Evolutionary conservation across 2,113 vertebrate genomes (phyloP).

Genomic region (Nerophis ophidion): DNA sequence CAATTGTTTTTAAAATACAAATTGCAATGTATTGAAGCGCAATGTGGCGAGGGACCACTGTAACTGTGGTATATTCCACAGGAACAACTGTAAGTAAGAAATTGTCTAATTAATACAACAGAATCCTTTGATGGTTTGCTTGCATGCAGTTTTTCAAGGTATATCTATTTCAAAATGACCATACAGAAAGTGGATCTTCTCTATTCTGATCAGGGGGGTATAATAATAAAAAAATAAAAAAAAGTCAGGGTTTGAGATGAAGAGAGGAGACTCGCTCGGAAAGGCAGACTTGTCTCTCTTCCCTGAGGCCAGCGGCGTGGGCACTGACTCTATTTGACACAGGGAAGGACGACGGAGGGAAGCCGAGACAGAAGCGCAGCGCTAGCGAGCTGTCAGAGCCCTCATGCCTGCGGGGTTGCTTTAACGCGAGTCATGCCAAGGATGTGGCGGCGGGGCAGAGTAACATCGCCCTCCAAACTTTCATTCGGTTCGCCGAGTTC

Average conservation of each 20-base stretch:
- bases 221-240: background rate
- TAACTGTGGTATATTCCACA: too few relatives aligned
- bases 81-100: background rate
- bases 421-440: slow-evolving; percentile 60
- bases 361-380: slow-evolving; percentile 51
- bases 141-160: slow-evolving; percentile 8
- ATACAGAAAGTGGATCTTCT: slow-evolving; percentile 14
- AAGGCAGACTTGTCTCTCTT: slow-evolving; percentile 59
- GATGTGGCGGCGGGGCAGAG: slow-evolving; percentile 56
- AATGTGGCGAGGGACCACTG: too few relatives aligned
- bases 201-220: background rate
- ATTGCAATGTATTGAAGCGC: too few relatives aligned
- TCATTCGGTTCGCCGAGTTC: slow-evolving; percentile 54
- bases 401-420: slow-evolving; percentile 56
- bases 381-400: slow-evolving; percentile 53
- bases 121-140: slow-evolving; percentile 13
- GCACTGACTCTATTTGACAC: slow-evolving; percentile 70
- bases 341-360: slow-evolving; percentile 57
- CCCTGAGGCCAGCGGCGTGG: slow-evolving; percentile 62
- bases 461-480: slow-evolving; percentile 57
- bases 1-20: too few relatives aligned
- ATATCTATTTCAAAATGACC: slow-evolving; percentile 4
- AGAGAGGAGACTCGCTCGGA: slow-evolving; percentile 46
- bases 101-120: slow-evolving; percentile 1
- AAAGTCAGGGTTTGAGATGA: slow-evolving; percentile 39